A percentile compares a stretch with the other conserved stretches of the same genome.
phyloP scores from a whole-genome alignment of 2,113 vertebrate genomes.

The Harpagus bidentatus region DNA sequence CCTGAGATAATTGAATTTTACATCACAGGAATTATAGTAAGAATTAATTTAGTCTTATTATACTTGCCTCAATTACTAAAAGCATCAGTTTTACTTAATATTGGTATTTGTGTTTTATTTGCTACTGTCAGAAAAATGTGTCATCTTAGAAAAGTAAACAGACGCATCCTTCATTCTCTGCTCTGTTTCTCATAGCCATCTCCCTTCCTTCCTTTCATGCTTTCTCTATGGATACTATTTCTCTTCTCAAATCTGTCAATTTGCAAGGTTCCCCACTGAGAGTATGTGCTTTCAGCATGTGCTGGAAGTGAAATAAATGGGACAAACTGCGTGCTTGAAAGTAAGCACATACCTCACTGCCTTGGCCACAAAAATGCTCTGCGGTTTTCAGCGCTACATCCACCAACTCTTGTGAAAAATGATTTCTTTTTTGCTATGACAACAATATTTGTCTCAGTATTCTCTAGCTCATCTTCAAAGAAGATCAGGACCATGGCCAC shows the following conservation, averaged over 20 bases:
- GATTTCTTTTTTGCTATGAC: neutral
- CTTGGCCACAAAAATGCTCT: neutral
- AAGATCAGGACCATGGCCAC: neutral
- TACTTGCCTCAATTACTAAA: neutral
- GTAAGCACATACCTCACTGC: neutral
- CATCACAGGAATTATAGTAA: slow-evolving; percentile 2
- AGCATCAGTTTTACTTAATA: neutral
- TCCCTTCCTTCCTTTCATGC: neutral
- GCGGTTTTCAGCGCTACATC: neutral
- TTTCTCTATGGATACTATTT: neutral
- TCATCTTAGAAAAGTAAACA: neutral
- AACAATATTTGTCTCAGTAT: neutral
- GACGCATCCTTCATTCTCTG: neutral
- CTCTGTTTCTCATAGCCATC: neutral
- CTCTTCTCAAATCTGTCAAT: neutral
- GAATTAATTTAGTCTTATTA: slow-evolving; percentile 22
- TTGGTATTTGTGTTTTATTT: neutral
- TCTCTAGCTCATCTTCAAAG: neutral
- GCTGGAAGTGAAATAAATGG: slow-evolving; percentile 3
- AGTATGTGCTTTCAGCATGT: neutral
- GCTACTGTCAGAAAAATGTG: neutral
- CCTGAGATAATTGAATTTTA: neutral
- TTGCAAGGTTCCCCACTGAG: neutral
- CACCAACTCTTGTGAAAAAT: neutral
- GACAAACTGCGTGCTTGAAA: neutral